phyloP scores from a whole-genome alignment of 2,888 invertebrate species.

The Cephus rjabovi region DNA sequence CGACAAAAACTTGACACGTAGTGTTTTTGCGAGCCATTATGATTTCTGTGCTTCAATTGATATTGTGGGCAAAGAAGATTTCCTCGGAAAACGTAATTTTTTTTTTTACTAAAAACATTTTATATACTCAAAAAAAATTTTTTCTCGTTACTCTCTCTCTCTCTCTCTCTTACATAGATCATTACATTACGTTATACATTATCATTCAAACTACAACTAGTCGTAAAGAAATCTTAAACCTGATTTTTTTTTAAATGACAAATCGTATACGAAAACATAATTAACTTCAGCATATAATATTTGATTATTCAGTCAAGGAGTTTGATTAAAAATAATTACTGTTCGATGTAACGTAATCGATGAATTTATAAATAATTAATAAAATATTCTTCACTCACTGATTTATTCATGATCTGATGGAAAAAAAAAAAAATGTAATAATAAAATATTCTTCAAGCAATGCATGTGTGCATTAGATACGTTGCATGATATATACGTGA shows the following conservation, averaged over 20 bases:
- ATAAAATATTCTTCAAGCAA: not conserved
- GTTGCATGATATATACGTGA: not conserved
- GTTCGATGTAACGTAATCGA: not conserved
- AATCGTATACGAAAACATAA: not conserved
- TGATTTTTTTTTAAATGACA: not conserved
- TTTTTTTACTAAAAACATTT: slow-evolving; percentile 12
- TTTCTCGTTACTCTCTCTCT: not conserved
- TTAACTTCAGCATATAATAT: not conserved
- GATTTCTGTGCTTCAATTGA: slow-evolving; percentile 33
- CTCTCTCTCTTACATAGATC: no score
- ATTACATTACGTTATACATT: not conserved
- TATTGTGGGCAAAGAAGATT: slow-evolving; percentile 29
- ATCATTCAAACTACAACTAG: not conserved
- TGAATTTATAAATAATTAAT: not conserved
- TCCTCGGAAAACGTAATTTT: slow-evolving; percentile 29
- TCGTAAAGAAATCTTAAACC: not conserved
- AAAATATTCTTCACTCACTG: not conserved
- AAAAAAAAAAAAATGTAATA: not conserved
- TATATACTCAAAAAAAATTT: not conserved
- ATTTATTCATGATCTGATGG: no score
- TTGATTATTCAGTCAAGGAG: not conserved
- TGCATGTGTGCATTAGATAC: not conserved
- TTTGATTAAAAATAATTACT: not conserved
- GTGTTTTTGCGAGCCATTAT: slow-evolving; percentile 16
- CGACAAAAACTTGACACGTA: not conserved